These are phyloP conservation scores for Ictalurus furcatus DNA, from an alignment of 2,113 vertebrate species.

Conservation along the genomic window DNA sequence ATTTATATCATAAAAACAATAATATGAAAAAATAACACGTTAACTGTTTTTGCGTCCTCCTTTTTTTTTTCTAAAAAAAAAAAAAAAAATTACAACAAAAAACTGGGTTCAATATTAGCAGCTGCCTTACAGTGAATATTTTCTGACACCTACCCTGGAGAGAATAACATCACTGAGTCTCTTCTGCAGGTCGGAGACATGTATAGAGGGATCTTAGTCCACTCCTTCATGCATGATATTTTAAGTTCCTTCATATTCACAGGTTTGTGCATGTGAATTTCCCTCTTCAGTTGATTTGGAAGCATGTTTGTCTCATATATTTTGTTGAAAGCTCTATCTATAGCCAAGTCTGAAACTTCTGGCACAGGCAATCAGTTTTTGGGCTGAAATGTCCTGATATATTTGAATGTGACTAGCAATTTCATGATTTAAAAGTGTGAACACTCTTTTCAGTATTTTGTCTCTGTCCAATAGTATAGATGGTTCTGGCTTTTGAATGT, in stretches of 20 bases:
- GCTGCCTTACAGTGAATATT: neutral
- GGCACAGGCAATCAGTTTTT: neutral
- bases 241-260: neutral
- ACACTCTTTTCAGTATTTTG: slow-evolving; percentile 23
- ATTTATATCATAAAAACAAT: neutral
- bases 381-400: neutral
- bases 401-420: neutral
- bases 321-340: neutral
- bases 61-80: neutral
- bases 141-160: neutral
- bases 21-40: neutral
- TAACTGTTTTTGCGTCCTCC: neutral
- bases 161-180: neutral
- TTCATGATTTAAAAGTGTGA: neutral
- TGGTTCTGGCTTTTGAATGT: slow-evolving; percentile 65
- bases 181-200: neutral
- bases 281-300: neutral
- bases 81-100: no score
- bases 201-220: neutral
- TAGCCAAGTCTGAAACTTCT: neutral
- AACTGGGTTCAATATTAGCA: neutral
- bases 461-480: slow-evolving; percentile 46
- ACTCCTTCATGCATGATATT: neutral
- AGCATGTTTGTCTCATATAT: neutral
- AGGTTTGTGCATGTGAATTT: neutral